Conservation (phyloP, 2,797 vertebrate species). For the Thamnophis elegans region DNA sequence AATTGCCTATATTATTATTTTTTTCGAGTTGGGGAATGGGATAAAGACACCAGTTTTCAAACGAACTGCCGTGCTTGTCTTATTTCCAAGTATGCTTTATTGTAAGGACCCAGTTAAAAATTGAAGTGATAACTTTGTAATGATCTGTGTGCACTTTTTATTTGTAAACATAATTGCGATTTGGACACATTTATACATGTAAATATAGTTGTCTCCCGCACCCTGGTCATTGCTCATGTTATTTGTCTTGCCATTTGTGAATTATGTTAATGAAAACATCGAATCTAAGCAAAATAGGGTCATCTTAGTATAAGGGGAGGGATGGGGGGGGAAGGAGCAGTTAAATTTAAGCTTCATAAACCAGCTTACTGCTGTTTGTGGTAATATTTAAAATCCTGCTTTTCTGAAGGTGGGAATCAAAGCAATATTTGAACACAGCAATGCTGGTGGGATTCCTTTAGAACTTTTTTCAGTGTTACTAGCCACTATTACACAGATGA, state of each 20-base stretch:
- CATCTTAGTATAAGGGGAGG: constrained; percentile 64
- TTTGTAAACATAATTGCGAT: constrained; percentile 82
- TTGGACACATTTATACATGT: constrained; percentile 82
- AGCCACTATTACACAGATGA: constrained; percentile 74
- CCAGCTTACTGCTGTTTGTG: constrained; percentile 66
- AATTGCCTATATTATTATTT: no score
- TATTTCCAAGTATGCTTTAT: constrained; percentile 75
- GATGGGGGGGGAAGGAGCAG: constrained; percentile 49
- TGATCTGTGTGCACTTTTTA: constrained; percentile 97
- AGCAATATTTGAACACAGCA: constrained; percentile 75
- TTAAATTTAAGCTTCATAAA: constrained; percentile 53
- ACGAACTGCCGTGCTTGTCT: constrained; percentile 73
- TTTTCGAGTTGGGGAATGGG: constrained; percentile 61
- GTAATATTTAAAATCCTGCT: constrained; percentile 60
- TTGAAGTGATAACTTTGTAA: constrained; percentile 77
- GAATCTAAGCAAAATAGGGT: constrained; percentile 65
- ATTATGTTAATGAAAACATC: constrained; percentile 67
- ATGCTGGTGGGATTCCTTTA: constrained; percentile 72
- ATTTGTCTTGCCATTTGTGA: constrained; percentile 73
- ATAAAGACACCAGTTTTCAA: constrained; percentile 69
- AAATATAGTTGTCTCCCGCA: constrained; percentile 77
- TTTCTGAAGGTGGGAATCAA: constrained; percentile 61
- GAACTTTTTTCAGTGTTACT: constrained; percentile 73
- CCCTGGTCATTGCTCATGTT: constrained; percentile 71
- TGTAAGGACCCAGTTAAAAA: constrained; percentile 78